Evolutionary conservation across 1,140 invertebrate species (phyloP).

Genomic region (Geopemphigus sp.): DNA sequence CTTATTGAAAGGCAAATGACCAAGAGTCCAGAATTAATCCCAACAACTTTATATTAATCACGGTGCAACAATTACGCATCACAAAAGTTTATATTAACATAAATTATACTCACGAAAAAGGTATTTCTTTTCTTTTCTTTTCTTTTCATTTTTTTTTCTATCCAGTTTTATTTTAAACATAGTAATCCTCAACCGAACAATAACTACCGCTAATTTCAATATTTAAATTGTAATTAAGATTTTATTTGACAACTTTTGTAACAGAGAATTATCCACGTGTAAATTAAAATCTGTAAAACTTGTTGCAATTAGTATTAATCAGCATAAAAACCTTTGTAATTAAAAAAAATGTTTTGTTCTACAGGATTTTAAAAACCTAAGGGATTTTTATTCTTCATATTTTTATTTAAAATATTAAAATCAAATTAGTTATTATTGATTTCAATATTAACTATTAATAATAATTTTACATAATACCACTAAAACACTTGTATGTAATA

Average conservation of each 20-base stretch:
- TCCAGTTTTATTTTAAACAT: background rate
- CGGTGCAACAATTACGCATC: conserved; percentile 42
- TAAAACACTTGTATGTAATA: too few relatives aligned
- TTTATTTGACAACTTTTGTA: conserved; percentile 25
- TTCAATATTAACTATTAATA: too few relatives aligned
- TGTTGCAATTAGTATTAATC: conserved; percentile 27
- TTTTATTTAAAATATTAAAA: background rate
- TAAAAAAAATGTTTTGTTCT: background rate
- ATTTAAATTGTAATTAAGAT: conserved; percentile 40
- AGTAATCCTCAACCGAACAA: conserved; percentile 23
- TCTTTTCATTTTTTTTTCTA: background rate
- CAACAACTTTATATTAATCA: conserved; percentile 47
- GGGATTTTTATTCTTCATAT: background rate
- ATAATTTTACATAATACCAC: too few relatives aligned
- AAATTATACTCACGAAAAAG: conserved; percentile 48
- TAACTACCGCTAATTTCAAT: conserved; percentile 39
- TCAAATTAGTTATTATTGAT: background rate
- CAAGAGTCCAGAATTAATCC: conserved; percentile 47
- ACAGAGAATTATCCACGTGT: conserved; percentile 12
- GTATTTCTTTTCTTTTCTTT: conserved; percentile 23
- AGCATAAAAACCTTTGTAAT: background rate
- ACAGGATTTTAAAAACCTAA: background rate
- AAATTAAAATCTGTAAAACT: conserved; percentile 37
- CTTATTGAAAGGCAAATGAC: conserved; percentile 49
- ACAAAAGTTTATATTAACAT: conserved; percentile 49